Evolutionary conservation across 2,888 invertebrate genomes (phyloP).

Genomic region (Zhuqinia jingwanae): DNA sequence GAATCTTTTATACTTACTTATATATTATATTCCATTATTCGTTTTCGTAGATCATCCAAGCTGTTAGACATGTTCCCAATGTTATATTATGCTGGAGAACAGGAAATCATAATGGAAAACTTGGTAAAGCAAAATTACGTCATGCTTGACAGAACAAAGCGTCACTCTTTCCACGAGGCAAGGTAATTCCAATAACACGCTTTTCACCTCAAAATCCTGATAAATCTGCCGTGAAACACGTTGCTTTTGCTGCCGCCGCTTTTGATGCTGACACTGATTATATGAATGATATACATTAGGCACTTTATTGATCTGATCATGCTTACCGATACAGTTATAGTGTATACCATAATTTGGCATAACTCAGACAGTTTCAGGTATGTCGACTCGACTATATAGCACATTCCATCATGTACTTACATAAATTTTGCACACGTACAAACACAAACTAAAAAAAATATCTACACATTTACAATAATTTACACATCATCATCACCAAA

Average conservation of each 20-base stretch:
- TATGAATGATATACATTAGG: too few species aligned
- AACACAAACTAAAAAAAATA: neutral
- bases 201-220: constrained; percentile 2
- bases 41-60: constrained; percentile 61
- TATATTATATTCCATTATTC: constrained; percentile 13
- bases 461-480: too few species aligned
- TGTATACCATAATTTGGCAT: too few species aligned
- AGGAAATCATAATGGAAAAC: constrained; percentile 75
- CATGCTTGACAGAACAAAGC: constrained; percentile 71
- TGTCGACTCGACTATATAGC: too few species aligned
- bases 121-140: constrained; percentile 67
- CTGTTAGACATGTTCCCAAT: constrained; percentile 72
- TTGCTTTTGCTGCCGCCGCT: neutral
- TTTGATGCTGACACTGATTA: neutral
- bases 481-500: neutral
- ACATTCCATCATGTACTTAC: neutral
- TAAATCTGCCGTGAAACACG: neutral
- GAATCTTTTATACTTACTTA: neutral
- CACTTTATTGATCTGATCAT: neutral
- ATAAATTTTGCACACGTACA: neutral
- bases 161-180: constrained; percentile 73
- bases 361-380: too few species aligned
- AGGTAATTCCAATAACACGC: constrained; percentile 65
- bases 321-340: neutral
- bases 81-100: constrained; percentile 68